Evolutionary conservation across 2,888 invertebrate species (phyloP).

Genomic region (Pammene fasciana): DNA sequence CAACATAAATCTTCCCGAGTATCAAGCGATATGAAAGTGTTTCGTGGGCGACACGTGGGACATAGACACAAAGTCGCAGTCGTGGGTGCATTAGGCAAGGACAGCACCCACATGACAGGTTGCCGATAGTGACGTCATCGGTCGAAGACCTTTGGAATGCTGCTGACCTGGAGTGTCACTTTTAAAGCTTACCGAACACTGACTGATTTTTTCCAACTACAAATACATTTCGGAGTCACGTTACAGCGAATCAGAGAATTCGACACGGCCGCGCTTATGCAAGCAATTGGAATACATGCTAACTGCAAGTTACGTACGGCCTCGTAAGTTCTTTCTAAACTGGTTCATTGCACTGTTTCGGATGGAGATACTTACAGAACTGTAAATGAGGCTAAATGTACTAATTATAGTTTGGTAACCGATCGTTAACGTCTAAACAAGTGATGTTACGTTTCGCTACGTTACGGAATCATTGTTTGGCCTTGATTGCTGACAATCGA

Average conservation of each 20-base stretch:
- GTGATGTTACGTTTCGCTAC: conserved; percentile 45
- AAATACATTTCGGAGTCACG: background rate
- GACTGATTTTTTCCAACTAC: background rate
- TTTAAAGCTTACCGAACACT: background rate
- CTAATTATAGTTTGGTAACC: conserved; percentile 49
- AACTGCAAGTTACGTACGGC: conserved; percentile 33
- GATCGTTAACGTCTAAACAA: conserved; percentile 56
- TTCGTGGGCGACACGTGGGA: conserved; percentile 77
- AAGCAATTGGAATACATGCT: conserved; percentile 1
- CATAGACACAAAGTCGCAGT: conserved; percentile 50
- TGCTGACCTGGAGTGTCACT: conserved; percentile 42
- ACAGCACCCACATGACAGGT: conserved; percentile 60
- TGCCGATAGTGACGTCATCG: conserved; percentile 61
- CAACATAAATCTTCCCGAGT: conserved; percentile 54
- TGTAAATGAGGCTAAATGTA: conserved; percentile 47
- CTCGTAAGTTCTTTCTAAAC: conserved; percentile 40
- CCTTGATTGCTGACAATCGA: conserved; percentile 60
- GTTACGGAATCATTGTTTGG: conserved; percentile 56
- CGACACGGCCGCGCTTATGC: background rate
- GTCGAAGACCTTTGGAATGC: conserved; percentile 57
- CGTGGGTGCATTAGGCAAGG: conserved; percentile 72
- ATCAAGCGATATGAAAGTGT: conserved; percentile 77
- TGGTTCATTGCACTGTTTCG: conserved; percentile 40
- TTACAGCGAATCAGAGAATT: background rate
- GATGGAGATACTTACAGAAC: conserved; percentile 41